Base-by-base conservation (phyloP, 2,888 invertebrate species). In the Geotrupes spiniger region DNA sequence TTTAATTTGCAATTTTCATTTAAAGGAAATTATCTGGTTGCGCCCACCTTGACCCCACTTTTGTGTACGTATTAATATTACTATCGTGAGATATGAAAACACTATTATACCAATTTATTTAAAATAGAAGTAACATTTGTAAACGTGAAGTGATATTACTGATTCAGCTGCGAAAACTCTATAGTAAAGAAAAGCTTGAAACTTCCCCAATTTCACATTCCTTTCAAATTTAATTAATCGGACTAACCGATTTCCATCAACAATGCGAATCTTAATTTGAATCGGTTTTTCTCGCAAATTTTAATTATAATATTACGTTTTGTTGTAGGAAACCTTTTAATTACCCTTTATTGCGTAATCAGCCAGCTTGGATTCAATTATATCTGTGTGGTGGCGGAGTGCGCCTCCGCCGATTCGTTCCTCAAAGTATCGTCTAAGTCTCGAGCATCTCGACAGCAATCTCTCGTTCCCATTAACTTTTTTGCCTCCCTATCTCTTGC, bases 391-490 rank as follows among this genome's bases (percentile, higher is more conserved):
- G 11, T 10, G 8, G 3, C 12, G 3, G 4, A 31, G 11, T 11
- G 5, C 14, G 31, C 6, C 12, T 11, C 4, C 8, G 11, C 6
- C 14, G 11, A 31, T 9, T 14, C 31, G 4, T 2, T 31, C 8
- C 31, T 31, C 28, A 29, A 17, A 38, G 46, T 29, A 46, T 38
- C 46, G 53, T 52, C 49, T 53, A 49, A n/a, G n/a, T n/a, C n/a
- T 21, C 3, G 51, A 44, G 49, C 47, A 53, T 51, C 48, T 44
- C 52, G 29, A 25, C 56, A 48, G 53, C 59, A 58, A 59, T 60
- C 56, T 60, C 55, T 54, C 51, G 51, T 60, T 55, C 57, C 57
- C 60, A 59, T 61, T 60, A 61, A 58, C 52, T 61, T 61, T 60
- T 60, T 58, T 50, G 50, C 36, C 40, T 43, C 50, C 51, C 57